Conservation (phyloP, 2,888 invertebrate genomes). For the Chalcis sispes region DNA sequence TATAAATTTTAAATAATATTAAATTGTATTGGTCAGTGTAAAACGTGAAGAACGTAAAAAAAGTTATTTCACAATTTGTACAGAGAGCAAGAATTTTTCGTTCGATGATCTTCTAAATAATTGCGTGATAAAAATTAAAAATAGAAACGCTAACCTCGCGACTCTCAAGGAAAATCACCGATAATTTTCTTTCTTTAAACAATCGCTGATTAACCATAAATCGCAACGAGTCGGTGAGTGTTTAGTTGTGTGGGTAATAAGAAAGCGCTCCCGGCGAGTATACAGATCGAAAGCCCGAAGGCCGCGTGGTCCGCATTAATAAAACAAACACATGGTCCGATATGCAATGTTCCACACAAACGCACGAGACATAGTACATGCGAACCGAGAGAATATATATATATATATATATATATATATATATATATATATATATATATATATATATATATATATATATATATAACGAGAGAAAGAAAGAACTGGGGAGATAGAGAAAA, state of each 20-base stretch:
- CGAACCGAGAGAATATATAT: constrained; percentile 40
- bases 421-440: too few species aligned
- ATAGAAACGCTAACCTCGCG: background rate
- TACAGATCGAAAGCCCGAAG: constrained; percentile 64
- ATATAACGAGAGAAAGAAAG: too few species aligned
- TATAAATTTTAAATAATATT: too few species aligned
- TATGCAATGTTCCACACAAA: constrained; percentile 69
- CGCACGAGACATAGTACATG: constrained; percentile 60
- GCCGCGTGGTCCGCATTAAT: constrained; percentile 73
- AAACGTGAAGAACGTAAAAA: too few species aligned
- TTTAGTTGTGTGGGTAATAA: constrained; percentile 25
- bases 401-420: constrained; percentile 6
- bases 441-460: too few species aligned
- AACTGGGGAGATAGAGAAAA: too few species aligned
- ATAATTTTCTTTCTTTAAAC: constrained; percentile 16
- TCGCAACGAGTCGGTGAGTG: constrained; percentile 28
- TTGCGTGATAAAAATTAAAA: too few species aligned
- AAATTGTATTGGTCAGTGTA: too few species aligned
- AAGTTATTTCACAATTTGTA: too few species aligned
- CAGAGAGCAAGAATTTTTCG: too few species aligned
- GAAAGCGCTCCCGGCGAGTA: constrained; percentile 38
- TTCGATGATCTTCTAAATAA: too few species aligned
- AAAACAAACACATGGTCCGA: constrained; percentile 75
- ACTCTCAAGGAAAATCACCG: background rate
- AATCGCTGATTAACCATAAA: constrained; percentile 36